Base-by-base conservation (phyloP, 2,888 invertebrate genomes). In the Geophilus truncorum region DNA sequence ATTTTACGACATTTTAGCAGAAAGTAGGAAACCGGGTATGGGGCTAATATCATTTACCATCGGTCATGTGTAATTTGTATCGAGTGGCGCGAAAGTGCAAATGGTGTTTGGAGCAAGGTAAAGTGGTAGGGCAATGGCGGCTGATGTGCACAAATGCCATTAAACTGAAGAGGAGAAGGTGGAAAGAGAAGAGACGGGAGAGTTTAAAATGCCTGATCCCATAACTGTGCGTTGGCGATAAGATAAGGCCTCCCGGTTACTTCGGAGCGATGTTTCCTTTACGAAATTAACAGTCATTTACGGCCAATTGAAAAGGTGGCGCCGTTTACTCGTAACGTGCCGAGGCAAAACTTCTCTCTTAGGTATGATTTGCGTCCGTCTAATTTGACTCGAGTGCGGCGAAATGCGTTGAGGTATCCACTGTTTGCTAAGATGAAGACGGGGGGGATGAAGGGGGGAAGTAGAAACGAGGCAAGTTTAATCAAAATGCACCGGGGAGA, bases 281-380 rank as follows among this genome's bases (percentile, higher is more conserved):
- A 28, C 70, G 70, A 70, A 70, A 70, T 70, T 70, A 70, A 70
- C 70, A 70, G 70, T 70, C 70, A 28, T 70, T 70, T 70, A 70
- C 70, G 70, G 70, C 25, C 70, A 70, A 70, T 70, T 70, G 70
- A 70, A 28, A 25, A 70, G 70, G 70, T 70, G 70, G 70, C 1
- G 70, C n/a, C 57, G 57, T 62, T 62, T 62, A 23, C 57, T 23
- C n/a, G n/a, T n/a, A n/a, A n/a, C 12, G 45, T 45, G 45, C 45
- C 7, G n/a, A 18, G 1, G 70, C 70, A 25, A 70, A 70, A 70
- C 70, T 45, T 45, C 70, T 70, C 70, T 70, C 28, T 70, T 28
- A 70, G 70, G 28, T 28, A 70, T 70, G 70, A 70, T 70, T 70
- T 70, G 70, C 70, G 70, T 70, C 25, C 25, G 28, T 70, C 70